These are phyloP conservation scores for Calyptomena viridis DNA, from an alignment of 2,113 vertebrate genomes.

Conservation along the genomic window DNA sequence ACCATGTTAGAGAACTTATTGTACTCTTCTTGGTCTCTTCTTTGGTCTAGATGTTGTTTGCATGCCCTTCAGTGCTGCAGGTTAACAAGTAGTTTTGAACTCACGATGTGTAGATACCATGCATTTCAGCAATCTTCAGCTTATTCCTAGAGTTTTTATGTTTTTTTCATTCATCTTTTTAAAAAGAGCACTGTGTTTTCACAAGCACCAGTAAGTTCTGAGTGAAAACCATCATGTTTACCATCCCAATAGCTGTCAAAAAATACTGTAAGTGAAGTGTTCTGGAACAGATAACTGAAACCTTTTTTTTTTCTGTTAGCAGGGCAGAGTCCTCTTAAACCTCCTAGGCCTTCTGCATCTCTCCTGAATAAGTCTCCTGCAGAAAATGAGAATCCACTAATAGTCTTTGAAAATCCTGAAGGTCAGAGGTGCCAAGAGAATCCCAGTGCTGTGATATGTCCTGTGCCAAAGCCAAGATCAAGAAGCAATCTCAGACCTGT, in stretches of 20 bases:
- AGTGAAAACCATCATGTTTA: not conserved
- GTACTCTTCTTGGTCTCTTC: not conserved
- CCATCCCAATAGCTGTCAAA: not conserved
- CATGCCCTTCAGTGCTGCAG: not conserved
- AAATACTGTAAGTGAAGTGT: not conserved
- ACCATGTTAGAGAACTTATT: not conserved
- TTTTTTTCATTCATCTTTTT: not conserved
- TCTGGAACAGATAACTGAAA: not conserved
- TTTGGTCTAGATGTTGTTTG: not conserved
- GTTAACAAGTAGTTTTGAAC: not conserved
- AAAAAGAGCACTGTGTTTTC: not conserved
- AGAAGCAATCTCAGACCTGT: constrained; percentile 78
- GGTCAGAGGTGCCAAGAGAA: constrained; percentile 63
- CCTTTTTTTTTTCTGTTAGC: constrained; percentile 21
- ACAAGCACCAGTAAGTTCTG: not conserved
- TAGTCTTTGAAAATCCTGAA: constrained; percentile 63
- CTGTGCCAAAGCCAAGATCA: constrained; percentile 87
- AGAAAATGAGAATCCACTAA: constrained; percentile 61
- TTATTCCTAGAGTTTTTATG: not conserved
- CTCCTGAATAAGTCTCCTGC: constrained; percentile 41
- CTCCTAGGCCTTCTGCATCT: constrained; percentile 73
- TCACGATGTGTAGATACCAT: not conserved
- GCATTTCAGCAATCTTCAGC: not conserved
- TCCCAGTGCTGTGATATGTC: constrained; percentile 68
- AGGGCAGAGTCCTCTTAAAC: constrained; percentile 81